Evolutionary conservation across 2,113 vertebrate genomes (phyloP).

Genomic region (pig (Sus scrofa)): T2T-Sscrofa CM000829.6:54535001-54535500

Average conservation of each 20-base stretch:
- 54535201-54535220: neutral
- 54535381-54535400: too few relatives aligned
- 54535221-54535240: neutral
- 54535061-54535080: conserved; percentile 74
- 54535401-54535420: too few relatives aligned
- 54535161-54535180: conserved; percentile 64
- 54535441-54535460: too few relatives aligned
- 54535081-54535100: conserved; percentile 75
- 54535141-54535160: conserved; percentile 69
- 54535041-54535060: conserved; percentile 56
- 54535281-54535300: neutral
- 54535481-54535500: too few relatives aligned
- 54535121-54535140: conserved; percentile 76
- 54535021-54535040: conserved; percentile 76
- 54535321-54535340: too few relatives aligned
- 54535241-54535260: neutral
- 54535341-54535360: too few relatives aligned
- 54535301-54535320: too few relatives aligned
- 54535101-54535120: conserved; percentile 76
- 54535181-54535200: neutral
- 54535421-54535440: too few relatives aligned
- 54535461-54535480: too few relatives aligned
- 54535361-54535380: too few relatives aligned
- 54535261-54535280: neutral
- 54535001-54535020: conserved; percentile 77